Evolutionary conservation across 2,888 invertebrate genomes (phyloP).

Genomic region (Ernsta delagoae): DNA sequence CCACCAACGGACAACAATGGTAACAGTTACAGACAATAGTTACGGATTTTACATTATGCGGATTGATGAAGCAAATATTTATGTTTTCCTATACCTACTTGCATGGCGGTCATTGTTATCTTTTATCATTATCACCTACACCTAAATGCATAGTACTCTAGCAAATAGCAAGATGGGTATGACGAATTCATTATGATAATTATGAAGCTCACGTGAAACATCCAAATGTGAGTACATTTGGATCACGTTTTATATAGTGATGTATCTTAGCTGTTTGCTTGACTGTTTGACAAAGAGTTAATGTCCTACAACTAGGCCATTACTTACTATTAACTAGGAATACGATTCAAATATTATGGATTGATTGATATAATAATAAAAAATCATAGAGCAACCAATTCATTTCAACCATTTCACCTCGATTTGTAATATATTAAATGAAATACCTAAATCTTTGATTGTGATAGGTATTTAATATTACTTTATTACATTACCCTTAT

Average conservation of each 20-base stretch:
- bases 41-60: background rate
- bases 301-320: background rate
- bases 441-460: no score
- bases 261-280: background rate
- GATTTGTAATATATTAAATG: no score
- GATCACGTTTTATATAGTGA: background rate
- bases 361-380: background rate
- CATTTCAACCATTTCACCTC: background rate
- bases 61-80: background rate
- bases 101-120: background rate
- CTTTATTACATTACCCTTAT: no score
- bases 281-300: background rate
- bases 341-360: no score
- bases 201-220: constrained; percentile 20
- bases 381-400: background rate
- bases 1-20: no score
- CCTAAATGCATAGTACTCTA: background rate
- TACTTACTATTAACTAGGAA: background rate
- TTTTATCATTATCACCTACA: constrained; percentile 5
- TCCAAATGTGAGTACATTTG: constrained; percentile 1
- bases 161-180: background rate
- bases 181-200: constrained; percentile 25
- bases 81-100: background rate
- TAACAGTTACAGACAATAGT: background rate
- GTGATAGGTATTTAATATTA: no score